A percentile compares a stretch with the other conserved stretches of the same genome.
phyloP scores from a whole-genome alignment of 2,888 invertebrate genomes.

The Sisyra nigra region DNA sequence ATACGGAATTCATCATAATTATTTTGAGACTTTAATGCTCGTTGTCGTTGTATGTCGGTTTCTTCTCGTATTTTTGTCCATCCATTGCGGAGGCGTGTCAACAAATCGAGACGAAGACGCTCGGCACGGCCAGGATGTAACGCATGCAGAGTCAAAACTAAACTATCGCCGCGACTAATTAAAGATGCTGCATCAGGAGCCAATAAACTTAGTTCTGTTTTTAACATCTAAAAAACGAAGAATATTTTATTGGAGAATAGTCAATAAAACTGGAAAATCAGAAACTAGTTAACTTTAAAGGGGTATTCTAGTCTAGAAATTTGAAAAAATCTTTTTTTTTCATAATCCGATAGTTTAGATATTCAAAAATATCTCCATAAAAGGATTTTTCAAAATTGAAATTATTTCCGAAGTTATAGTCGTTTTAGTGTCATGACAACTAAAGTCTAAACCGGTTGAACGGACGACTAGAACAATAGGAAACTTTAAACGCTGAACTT shows the following conservation, averaged over 20 bases:
- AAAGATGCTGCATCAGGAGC: slow-evolving; percentile 63
- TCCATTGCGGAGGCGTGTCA: slow-evolving; percentile 36
- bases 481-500: neutral
- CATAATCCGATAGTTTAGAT: too few relatives aligned
- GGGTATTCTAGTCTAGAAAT: too few relatives aligned
- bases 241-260: slow-evolving; percentile 4
- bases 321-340: too few relatives aligned
- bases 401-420: too few relatives aligned
- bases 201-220: slow-evolving; percentile 41
- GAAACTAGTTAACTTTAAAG: neutral
- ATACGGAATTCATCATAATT: slow-evolving; percentile 31
- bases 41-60: slow-evolving; percentile 35
- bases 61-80: slow-evolving; percentile 48
- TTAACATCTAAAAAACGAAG: slow-evolving; percentile 36
- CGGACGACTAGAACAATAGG: too few relatives aligned
- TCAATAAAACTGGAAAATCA: neutral
- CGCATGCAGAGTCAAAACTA: slow-evolving; percentile 50
- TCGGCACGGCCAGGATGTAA: slow-evolving; percentile 26
- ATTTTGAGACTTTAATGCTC: slow-evolving; percentile 38
- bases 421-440: too few relatives aligned
- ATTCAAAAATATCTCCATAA: too few relatives aligned
- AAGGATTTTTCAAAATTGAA: too few relatives aligned
- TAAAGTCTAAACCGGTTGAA: neutral
- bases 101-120: slow-evolving; percentile 26
- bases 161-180: slow-evolving; percentile 60